These are phyloP conservation scores for Megalurothrips usitatus DNA, from an alignment of 2,888 invertebrate genomes.

Conservation along the genomic window DNA sequence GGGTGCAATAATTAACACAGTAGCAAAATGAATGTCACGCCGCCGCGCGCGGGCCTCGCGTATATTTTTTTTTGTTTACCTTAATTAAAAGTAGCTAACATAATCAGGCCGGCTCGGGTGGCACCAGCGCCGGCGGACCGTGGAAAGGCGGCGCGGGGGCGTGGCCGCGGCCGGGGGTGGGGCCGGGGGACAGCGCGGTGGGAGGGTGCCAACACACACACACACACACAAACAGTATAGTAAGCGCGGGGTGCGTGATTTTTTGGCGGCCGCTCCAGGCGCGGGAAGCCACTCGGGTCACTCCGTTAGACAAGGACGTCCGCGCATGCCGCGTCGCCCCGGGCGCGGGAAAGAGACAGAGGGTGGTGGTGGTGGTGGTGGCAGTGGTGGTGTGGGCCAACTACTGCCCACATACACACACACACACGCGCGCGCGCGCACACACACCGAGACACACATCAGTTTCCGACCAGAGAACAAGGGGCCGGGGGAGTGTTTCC, in stretches of 20 bases:
- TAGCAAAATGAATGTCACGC: slow-evolving; percentile 13
- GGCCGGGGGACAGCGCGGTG: neutral
- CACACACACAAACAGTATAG: no score
- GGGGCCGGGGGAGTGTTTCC: no score
- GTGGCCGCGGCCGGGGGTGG: neutral
- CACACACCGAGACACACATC: no score
- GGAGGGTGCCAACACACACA: neutral
- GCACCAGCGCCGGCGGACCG: neutral
- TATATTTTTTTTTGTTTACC: slow-evolving; percentile 1
- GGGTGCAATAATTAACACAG: slow-evolving; percentile 16
- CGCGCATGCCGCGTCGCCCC: no score
- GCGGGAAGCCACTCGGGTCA: no score
- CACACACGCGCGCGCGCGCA: no score
- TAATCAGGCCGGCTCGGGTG: slow-evolving; percentile 1
- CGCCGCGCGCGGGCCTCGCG: neutral
- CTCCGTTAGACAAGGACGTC: no score
- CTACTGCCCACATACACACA: no score
- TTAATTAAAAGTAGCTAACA: slow-evolving; percentile 27
- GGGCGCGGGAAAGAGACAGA: no score
- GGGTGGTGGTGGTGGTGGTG: no score
- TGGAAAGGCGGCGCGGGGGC: neutral
- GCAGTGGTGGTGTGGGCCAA: no score
- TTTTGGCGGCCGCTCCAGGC: neutral
- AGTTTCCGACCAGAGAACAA: no score
- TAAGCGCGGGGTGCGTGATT: neutral